Conservation (phyloP, 2,888 invertebrate species). For the Rhagonycha lutea region DNA sequence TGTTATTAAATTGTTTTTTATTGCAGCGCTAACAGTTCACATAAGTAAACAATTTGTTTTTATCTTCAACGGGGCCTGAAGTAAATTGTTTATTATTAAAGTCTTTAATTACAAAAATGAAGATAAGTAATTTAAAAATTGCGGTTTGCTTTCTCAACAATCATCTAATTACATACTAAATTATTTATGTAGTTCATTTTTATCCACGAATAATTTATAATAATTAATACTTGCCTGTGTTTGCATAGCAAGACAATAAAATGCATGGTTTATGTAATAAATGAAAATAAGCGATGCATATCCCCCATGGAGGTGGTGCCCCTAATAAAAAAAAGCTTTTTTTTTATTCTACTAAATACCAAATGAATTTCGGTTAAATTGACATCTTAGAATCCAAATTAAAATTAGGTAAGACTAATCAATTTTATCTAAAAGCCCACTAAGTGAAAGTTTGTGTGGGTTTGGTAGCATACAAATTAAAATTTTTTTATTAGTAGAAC, state of each 20-base stretch:
- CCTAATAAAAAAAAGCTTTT: not conserved
- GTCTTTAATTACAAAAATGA: slow-evolving; percentile 1
- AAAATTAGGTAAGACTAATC: not conserved
- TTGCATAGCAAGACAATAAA: not conserved
- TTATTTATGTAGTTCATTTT: slow-evolving; percentile 6
- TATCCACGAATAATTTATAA: not conserved
- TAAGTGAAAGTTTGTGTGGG: not conserved
- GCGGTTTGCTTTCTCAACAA: not conserved
- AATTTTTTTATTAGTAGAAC: not conserved
- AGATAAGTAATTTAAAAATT: slow-evolving; percentile 2
- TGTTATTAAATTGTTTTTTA: not conserved
- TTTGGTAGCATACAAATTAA: not conserved
- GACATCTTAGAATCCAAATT: too few relatives aligned
- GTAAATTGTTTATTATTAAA: slow-evolving; percentile 6
- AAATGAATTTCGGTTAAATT: not conserved
- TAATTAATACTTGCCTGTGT: not conserved
- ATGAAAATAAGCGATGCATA: not conserved
- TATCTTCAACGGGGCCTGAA: slow-evolving; percentile 3
- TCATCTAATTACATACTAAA: slow-evolving; percentile 7
- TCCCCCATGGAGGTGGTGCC: too few relatives aligned
- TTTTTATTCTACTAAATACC: not conserved
- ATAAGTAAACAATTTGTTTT: slow-evolving; percentile 11
- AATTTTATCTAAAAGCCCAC: not conserved
- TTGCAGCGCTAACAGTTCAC: slow-evolving; percentile 2
- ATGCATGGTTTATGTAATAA: not conserved